Base-by-base conservation (phyloP, 2,113 vertebrate species). In the Elaphurus davidianus region DNA sequence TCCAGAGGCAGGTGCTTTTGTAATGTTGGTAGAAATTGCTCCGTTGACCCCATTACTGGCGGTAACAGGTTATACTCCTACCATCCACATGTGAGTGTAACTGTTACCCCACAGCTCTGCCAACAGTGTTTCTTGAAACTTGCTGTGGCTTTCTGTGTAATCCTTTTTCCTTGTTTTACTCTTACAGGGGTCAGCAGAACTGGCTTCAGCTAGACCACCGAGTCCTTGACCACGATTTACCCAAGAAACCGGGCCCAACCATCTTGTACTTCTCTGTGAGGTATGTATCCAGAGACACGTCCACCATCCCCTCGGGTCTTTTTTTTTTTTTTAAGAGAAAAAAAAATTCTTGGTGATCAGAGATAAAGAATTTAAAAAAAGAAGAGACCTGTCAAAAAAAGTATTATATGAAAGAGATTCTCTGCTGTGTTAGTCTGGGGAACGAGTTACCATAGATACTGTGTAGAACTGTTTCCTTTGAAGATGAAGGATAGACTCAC, bases 191-290 rank as follows among this genome's bases (percentile, higher is more conserved):
- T 97, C 99, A 99, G 98, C 99, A 98, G 17, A 99, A 99, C 96
- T 99, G 99, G 99, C 99, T 99, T 81, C 99, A 99, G 97, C 98
- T 99, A 98, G 99, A 99, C 98, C 99, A 99, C 98, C 99, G 99
- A 98, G 99, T 99, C 96, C 99, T 99, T 79, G 99, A 99, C 94
- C 99, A 99, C 95, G 99, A 99, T 98, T 99, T 99, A 94, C 99
- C 99, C 85, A 99, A 99, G 99, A 99, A 99, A 95, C 99, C 99
- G 0, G 99, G 99, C 30, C 99, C 99, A 0, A 98, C 99, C 33
- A 98, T 99, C 81, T 98, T 99, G 97, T 99, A 99, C 98, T 99
- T 99, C 92, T 99, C 99, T 0, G 99, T 99, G 96, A 99, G 99
- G 99, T 99, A 96, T 98, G 99, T 98, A 95, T 12, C 7, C 19